Percentiles rank a stretch among this genome's conserved stretches.
These are phyloP conservation scores for Ptychochromis oligacanthus DNA, from an alignment of 2,113 vertebrate species.

Conservation along the genomic window DNA sequence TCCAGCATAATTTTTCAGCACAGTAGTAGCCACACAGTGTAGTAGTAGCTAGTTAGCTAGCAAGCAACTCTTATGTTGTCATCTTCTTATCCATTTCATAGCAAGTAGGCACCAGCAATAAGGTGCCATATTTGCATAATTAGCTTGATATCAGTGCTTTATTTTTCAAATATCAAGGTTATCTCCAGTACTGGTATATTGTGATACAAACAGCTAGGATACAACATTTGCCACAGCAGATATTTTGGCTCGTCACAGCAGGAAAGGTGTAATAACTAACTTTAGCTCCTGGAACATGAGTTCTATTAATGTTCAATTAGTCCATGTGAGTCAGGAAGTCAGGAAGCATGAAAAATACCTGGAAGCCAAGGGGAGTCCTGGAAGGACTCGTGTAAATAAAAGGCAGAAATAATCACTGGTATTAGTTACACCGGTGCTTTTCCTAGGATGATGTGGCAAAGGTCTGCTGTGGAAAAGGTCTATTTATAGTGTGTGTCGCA, in stretches of 20 bases:
- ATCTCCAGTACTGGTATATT: not conserved
- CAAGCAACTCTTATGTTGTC: too few species aligned
- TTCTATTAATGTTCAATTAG: conserved; percentile 2
- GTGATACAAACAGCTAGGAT: not conserved
- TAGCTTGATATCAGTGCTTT: not conserved
- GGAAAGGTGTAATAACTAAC: not conserved
- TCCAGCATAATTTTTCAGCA: too few species aligned
- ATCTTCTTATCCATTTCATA: not conserved
- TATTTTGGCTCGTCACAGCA: not conserved
- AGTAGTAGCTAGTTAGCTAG: not conserved
- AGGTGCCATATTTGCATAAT: not conserved
- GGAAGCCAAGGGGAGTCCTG: not conserved
- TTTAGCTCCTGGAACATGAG: not conserved
- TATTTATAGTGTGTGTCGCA: not conserved
- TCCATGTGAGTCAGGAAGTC: not conserved
- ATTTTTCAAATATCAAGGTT: not conserved
- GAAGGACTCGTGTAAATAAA: not conserved
- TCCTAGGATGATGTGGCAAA: not conserved
- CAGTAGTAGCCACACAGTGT: not conserved
- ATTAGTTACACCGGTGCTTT: not conserved
- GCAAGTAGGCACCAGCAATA: not conserved
- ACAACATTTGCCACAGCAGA: not conserved
- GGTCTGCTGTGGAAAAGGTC: not conserved
- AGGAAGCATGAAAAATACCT: not conserved
- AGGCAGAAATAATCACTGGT: not conserved